These are phyloP conservation scores for Tortrix viridana DNA, from an alignment of 2,888 invertebrate species.

Conservation along the genomic window DNA sequence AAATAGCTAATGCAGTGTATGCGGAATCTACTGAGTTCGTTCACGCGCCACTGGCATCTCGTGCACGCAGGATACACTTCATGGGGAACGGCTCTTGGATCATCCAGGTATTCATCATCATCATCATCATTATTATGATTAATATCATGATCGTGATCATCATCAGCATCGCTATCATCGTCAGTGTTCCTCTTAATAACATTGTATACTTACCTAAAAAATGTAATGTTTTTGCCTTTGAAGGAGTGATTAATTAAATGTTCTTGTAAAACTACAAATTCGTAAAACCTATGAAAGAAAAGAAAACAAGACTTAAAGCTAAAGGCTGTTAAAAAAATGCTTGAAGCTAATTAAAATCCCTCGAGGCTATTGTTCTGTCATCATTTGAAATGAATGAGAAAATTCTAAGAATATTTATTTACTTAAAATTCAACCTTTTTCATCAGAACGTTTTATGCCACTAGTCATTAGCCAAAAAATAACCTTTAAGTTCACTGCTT, in stretches of 20 bases:
- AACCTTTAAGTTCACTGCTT: no score
- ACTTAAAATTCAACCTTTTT: not conserved
- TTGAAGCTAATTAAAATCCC: slow-evolving; percentile 10
- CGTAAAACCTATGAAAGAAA: not conserved
- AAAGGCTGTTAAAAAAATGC: not conserved
- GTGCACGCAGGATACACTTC: slow-evolving; percentile 97
- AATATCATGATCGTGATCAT: no score
- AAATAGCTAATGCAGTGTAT: slow-evolving; percentile 97
- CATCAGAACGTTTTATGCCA: not conserved
- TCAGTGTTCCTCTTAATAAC: no score
- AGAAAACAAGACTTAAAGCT: not conserved
- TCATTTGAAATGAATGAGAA: not conserved
- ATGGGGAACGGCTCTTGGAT: slow-evolving; percentile 98
- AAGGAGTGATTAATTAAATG: no score
- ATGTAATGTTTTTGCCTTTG: no score
- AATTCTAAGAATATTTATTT: not conserved
- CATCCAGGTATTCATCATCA: slow-evolving; percentile 89
- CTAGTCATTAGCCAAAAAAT: no score
- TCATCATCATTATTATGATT: no score
- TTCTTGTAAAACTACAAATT: no score
- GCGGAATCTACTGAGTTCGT: slow-evolving; percentile 95
- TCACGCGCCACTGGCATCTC: slow-evolving; percentile 96
- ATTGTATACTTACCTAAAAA: no score
- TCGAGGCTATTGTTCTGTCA: not conserved
- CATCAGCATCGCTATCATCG: no score